phyloP scores from a whole-genome alignment of 92 coral and sea anemone species.

The Epizoanthus scotinus region DNA sequence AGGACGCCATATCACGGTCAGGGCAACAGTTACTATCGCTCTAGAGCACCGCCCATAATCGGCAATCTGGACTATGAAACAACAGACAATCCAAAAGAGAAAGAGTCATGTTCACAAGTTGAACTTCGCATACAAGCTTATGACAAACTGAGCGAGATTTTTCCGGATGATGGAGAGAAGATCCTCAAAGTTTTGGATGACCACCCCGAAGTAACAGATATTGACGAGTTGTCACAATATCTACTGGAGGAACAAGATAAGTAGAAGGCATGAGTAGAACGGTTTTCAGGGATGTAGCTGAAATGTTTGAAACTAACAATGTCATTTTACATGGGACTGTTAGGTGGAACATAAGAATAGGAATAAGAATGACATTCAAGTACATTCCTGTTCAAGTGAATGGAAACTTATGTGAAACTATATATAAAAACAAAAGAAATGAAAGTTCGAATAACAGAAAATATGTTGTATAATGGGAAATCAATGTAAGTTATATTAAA shows the following conservation, averaged over 20 bases:
- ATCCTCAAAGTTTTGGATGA: conserved; percentile 71
- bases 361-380: too few relatives aligned
- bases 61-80: conserved; percentile 63
- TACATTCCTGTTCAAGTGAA: too few relatives aligned
- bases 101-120: conserved; percentile 29
- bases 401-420: too few relatives aligned
- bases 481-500: too few relatives aligned
- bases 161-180: conserved; percentile 75
- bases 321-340: too few relatives aligned
- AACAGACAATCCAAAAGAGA: conserved; percentile 56
- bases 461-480: too few relatives aligned
- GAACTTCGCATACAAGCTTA: conserved; percentile 67
- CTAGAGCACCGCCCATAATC: conserved; percentile 85
- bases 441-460: too few relatives aligned
- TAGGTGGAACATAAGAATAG: too few relatives aligned
- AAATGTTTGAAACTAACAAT: background rate
- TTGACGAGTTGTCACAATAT: conserved; percentile 62
- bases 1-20: conserved; percentile 69
- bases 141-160: conserved; percentile 73
- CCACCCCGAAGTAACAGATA: conserved; percentile 54
- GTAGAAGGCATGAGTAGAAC: conserved; percentile 1
- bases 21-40: conserved; percentile 65
- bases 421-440: too few relatives aligned
- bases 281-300: conserved; percentile 9
- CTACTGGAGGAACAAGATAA: conserved; percentile 54